Base-by-base conservation (phyloP, 1,140 invertebrate species). In the Drosophila ananassae region DNA sequence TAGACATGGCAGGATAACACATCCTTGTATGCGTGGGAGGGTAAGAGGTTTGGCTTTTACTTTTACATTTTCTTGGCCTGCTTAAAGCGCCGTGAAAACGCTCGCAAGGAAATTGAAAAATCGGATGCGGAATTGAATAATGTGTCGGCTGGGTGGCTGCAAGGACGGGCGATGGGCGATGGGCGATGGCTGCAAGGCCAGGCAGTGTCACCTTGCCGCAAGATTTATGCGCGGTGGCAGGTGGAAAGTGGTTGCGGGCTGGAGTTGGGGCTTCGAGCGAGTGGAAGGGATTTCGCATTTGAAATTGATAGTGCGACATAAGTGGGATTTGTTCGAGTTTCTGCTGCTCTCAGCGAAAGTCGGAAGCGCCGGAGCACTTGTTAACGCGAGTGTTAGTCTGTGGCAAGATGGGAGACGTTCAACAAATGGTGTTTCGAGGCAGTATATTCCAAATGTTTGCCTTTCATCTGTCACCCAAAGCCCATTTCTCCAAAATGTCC, bases 71-170 rank as follows among this genome's bases (percentile, higher is more conserved):
- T 66, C 44, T 51, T 44, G 28, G 78, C 54, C 62, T 87, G 83
- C 62, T 82, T 85, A 85, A 85, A 89, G 82, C 55, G 62, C 78
- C 78, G 72, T 82, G 74, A 89, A 89, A 87, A 89, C 60, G 61
- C 58, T 57, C 47, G 58, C 56, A 68, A 76, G 72, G 83, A 87
- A 87, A 78, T 87, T 87, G 78, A 85, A 87, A 87, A 81, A 87
- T 75, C 73, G 58, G 66, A 64, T 63, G 75, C 69, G 64, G 58
- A 81, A 78, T 80, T 85, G 81, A 84, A 85, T 84, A 85, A 85
- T 85, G 73, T 77, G 47, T 34, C 54, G 46, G 17, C 2, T 44
- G 50, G 48, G 24, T 21, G 8, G 55, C 44, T 52, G 37, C 8
- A 28, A 21, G 41, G 53, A 28, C 25, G 39, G 32, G 41, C n/a